phyloP scores from a whole-genome alignment of 1,140 invertebrate species.

The Lamellibrachia luymesi region DNA sequence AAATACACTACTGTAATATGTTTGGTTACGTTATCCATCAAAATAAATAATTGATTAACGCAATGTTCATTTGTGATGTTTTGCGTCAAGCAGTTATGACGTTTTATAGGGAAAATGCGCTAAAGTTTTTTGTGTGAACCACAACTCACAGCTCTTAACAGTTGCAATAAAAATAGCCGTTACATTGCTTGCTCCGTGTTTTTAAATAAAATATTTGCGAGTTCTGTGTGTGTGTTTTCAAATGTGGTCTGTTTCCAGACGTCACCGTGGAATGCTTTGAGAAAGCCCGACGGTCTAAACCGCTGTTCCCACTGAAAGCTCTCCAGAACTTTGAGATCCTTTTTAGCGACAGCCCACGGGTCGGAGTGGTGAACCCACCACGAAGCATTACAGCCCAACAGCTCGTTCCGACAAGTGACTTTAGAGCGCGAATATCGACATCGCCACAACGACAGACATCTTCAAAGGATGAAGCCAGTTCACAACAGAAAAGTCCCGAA shows the following conservation, averaged over 20 bases:
- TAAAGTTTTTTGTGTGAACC: no score
- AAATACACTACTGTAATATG: no score
- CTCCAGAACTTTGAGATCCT: slow-evolving; percentile 22
- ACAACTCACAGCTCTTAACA: no score
- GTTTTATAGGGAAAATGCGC: no score
- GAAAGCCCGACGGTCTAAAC: slow-evolving; percentile 2
- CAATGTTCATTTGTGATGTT: no score
- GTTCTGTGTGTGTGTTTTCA: background rate
- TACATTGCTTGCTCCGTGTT: no score
- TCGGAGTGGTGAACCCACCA: background rate
- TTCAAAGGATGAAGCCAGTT: background rate
- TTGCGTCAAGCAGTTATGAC: no score
- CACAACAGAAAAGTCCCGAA: background rate
- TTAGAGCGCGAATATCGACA: background rate
- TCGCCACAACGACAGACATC: background rate
- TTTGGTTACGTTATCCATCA: no score
- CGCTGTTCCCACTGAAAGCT: slow-evolving; percentile 23
- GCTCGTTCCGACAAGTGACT: background rate
- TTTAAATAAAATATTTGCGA: no score
- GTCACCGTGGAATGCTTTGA: slow-evolving; percentile 28
- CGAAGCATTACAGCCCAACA: slow-evolving; percentile 9
- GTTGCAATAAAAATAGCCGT: no score
- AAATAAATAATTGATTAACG: no score
- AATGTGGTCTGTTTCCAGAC: slow-evolving; percentile 23
- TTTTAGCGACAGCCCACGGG: slow-evolving; percentile 8